Conservation (phyloP, 2,113 vertebrate species). For the Scalopus aquaticus region DNA sequence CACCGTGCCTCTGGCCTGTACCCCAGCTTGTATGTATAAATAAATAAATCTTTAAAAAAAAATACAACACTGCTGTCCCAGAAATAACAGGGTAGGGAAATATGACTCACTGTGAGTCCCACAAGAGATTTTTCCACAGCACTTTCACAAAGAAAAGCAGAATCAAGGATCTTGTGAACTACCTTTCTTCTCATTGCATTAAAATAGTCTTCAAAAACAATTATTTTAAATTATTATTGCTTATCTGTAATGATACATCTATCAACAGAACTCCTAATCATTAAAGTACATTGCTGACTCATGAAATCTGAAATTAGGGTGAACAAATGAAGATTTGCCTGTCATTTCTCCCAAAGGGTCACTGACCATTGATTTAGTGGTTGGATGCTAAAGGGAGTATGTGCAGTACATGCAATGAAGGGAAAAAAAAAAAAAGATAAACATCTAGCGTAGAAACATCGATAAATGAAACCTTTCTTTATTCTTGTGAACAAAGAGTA, state of each 20-base stretch:
- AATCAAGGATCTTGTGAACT: neutral
- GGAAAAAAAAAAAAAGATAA: neutral
- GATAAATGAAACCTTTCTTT: slow-evolving; percentile 31
- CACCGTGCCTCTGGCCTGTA: too few species aligned
- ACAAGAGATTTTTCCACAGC: neutral
- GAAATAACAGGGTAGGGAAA: neutral
- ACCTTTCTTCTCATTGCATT: slow-evolving; percentile 8
- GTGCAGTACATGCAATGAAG: neutral
- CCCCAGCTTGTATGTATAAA: too few species aligned
- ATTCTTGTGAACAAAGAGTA: neutral
- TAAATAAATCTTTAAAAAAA: too few species aligned
- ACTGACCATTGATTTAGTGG: neutral
- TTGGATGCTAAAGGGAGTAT: neutral
- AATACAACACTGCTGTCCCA: neutral
- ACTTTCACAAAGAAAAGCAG: slow-evolving; percentile 18
- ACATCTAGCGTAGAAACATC: neutral
- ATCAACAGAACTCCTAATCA: neutral
- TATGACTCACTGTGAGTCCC: neutral
- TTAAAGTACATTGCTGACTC: neutral
- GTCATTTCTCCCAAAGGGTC: neutral
- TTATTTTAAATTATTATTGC: neutral
- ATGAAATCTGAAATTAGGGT: neutral
- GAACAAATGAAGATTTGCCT: neutral
- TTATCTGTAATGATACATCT: neutral
- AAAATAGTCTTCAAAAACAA: neutral